Base-by-base conservation (phyloP, 2,797 vertebrate genomes). In the Epinephelus malabaricus region DNA sequence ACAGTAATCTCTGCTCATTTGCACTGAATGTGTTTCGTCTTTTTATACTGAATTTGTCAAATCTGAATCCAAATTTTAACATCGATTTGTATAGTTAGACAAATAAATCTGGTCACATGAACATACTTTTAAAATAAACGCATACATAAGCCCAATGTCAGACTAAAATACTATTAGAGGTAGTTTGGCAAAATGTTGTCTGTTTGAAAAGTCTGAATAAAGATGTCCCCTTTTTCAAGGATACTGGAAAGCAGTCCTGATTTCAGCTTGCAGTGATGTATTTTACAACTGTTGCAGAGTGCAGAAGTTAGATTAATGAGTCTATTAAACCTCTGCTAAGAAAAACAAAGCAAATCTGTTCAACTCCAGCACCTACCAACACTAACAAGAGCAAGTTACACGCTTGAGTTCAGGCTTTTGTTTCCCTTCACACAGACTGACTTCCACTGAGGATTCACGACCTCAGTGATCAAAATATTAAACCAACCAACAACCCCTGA, bases 191-290 rank as follows among this genome's bases (percentile, higher is more conserved):
- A 23, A 43, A n/a, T n/a, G 40, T 43, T 34, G 34, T 34, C 34
- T 34, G 7, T 8, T 34, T 34, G 34, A 43, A 43, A 46, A 17
- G 6, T 46, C 14, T 25, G n/a, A 65, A 50, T 59, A 9, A 38
- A 59, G 23, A 34, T 3, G 3, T 45, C 14, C 12, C 4, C 18
- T 47, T 18, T 58, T 51, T 8, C 43, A 25, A 1, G 21, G 27
- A 1, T 13, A 8, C 5, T 2, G 0, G 6, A 38, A 53, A 13
- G 5, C 7, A 27, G 1, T 12, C 2, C 8, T 10, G 2, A 46
- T 30, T 30, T 27, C 11, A 58, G 15, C 18, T 21, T 0, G 0
- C 18, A 43, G 40, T 10, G 19, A 19, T 10, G 8, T 25, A 11
- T 49, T 15, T 19, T 27, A 70, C 6, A 51, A 18, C 23, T 45